These are phyloP conservation scores for Aplodontia rufa DNA, from an alignment of 2,113 vertebrate species.

Conservation along the genomic window DNA sequence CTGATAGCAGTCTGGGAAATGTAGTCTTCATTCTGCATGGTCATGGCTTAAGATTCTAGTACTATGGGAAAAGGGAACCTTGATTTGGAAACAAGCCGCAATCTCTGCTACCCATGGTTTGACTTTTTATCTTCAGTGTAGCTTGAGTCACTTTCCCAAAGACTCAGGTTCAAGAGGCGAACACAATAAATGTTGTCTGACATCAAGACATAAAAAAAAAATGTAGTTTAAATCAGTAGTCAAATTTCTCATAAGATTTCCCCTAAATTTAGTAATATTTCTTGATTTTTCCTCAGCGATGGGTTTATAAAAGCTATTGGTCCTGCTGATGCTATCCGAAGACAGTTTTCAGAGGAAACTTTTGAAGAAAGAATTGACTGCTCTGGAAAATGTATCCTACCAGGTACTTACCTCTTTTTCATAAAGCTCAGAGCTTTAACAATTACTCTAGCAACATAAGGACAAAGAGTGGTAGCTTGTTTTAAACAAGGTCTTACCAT, in stretches of 20 bases:
- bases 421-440: neutral
- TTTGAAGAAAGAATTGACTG: slow-evolving; percentile 94
- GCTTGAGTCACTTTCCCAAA: neutral
- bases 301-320: slow-evolving; percentile 93
- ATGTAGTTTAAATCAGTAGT: slow-evolving; percentile 32
- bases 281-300: slow-evolving; percentile 84
- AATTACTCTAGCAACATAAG: neutral
- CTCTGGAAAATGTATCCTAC: slow-evolving; percentile 93
- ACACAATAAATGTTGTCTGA: neutral
- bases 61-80: neutral
- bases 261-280: neutral
- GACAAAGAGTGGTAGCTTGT: neutral
- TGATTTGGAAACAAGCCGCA: neutral
- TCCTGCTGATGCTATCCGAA: slow-evolving; percentile 85
- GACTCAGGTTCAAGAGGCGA: neutral
- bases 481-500: neutral
- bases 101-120: neutral
- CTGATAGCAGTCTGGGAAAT: neutral
- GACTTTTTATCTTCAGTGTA: neutral
- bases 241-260: slow-evolving; percentile 29
- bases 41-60: neutral
- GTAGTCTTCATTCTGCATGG: neutral
- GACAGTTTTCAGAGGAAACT: slow-evolving; percentile 84
- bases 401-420: slow-evolving; percentile 85
- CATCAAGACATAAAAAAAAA: neutral